phyloP scores from a whole-genome alignment of 2,888 invertebrate genomes.

The Epinotia demarniana region DNA sequence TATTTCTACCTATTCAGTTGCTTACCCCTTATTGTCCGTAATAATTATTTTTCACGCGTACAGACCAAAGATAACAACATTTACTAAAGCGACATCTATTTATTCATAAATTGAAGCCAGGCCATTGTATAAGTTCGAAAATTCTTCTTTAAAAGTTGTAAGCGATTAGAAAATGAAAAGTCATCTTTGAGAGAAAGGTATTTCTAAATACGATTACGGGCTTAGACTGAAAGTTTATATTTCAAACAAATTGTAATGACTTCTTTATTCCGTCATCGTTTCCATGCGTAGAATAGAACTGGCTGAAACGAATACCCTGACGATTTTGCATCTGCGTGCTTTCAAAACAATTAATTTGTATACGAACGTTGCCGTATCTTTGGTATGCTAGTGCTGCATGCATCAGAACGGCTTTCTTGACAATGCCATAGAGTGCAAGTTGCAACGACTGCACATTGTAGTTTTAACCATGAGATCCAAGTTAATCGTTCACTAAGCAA shows the following conservation, averaged over 20 bases:
- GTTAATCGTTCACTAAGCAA: conserved; percentile 69
- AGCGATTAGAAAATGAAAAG: conserved; percentile 57
- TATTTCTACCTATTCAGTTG: conserved; percentile 18
- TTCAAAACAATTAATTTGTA: conserved; percentile 24
- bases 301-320: neutral
- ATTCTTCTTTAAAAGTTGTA: conserved; percentile 54
- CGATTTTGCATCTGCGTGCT: neutral
- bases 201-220: conserved; percentile 56
- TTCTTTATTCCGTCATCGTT: neutral
- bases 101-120: conserved; percentile 36
- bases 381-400: neutral
- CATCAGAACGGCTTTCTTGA: conserved; percentile 53
- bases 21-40: conserved; percentile 28
- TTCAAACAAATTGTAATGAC: neutral
- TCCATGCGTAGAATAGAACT: neutral
- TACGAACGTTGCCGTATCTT: conserved; percentile 5
- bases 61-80: conserved; percentile 15
- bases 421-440: conserved; percentile 51
- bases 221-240: conserved; percentile 18
- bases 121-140: conserved; percentile 62
- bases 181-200: conserved; percentile 53
- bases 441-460: conserved; percentile 47
- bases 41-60: conserved; percentile 37
- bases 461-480: conserved; percentile 72
- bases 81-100: conserved; percentile 37